Evolutionary conservation across 2,888 invertebrate genomes (phyloP).

Genomic region (Pilophorus perplexus): DNA sequence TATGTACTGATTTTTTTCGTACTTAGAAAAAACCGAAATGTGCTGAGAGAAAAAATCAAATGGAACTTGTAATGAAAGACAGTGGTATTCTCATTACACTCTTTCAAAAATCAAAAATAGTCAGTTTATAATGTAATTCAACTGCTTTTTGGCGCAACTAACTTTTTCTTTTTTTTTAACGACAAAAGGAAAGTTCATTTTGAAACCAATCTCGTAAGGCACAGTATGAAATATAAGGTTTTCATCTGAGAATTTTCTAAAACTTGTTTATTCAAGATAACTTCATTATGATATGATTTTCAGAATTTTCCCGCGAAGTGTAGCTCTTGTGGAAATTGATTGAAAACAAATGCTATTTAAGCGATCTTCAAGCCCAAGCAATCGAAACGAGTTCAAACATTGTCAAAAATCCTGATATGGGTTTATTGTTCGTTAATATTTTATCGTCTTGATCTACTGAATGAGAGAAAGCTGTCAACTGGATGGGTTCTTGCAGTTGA

Average conservation of each 20-base stretch:
- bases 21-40: too few relatives aligned
- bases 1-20: too few relatives aligned
- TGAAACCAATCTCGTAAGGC: slow-evolving; percentile 11
- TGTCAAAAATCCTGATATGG: too few relatives aligned
- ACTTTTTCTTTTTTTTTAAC: too few relatives aligned
- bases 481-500: too few relatives aligned
- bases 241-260: slow-evolving; percentile 1
- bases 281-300: slow-evolving; percentile 17
- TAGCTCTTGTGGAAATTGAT: neutral
- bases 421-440: too few relatives aligned
- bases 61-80: slow-evolving; percentile 21
- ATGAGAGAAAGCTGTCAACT: too few relatives aligned
- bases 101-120: slow-evolving; percentile 4
- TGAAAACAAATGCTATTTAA: too few relatives aligned
- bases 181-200: neutral
- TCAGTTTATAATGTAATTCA: neutral
- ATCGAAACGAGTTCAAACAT: too few relatives aligned
- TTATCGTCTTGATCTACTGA: too few relatives aligned
- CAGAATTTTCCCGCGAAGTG: neutral
- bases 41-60: neutral
- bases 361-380: too few relatives aligned
- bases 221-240: slow-evolving; percentile 25
- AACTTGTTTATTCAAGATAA: too few relatives aligned
- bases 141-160: neutral
- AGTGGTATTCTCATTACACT: slow-evolving; percentile 22